Evolutionary conservation across 1,140 invertebrate species (phyloP), one percentile per base, ranked within the genome.

Genomic region (Papilio machaon): DNA sequence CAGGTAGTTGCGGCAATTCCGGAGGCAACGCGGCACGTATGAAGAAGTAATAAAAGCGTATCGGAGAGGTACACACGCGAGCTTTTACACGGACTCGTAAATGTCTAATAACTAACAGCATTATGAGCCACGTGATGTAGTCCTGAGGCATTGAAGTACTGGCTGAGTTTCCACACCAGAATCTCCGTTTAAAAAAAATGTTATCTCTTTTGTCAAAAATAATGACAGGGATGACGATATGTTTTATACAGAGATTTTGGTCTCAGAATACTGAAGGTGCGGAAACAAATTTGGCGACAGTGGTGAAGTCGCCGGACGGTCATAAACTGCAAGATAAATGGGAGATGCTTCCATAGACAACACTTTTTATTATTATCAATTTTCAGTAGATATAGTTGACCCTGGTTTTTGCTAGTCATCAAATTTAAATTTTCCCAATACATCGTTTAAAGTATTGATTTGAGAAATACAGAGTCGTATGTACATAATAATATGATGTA

Each of bases 101-200:
- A 70, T 70, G 64, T 70, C 64, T 70, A 70, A 70, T 35, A 70
- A 70, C 64, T 70, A 70, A 70, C 30, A 70, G 30, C 30, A 70
- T 70, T 70, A 70, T 70, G 64, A 35, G 23, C 64, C 64, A 70
- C 64, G 64, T 70, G 30, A 35, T 35, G 30, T 70, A 2, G 13
- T 54, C 52, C 17, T 30, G 60, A 64, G 60, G 60, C 10, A 15
- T 35, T 35, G 64, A 43, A 43, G 38, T 43, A 43, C 38, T 38
- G 6, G n/a, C n/a, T n/a, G n/a, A n/a, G n/a, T n/a, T n/a, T n/a
- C n/a, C n/a, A n/a, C n/a, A n/a, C n/a, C n/a, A n/a, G n/a, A n/a
- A n/a, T 1, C 23, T 30, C 23, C 23, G 23, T 30, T 30, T 30
- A 30, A 30, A 30, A 30, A 30, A 30, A 30, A 30, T 30, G 23